phyloP scores from a whole-genome alignment of 2,113 vertebrate genomes.

The Microtus pennsylvanicus region DNA sequence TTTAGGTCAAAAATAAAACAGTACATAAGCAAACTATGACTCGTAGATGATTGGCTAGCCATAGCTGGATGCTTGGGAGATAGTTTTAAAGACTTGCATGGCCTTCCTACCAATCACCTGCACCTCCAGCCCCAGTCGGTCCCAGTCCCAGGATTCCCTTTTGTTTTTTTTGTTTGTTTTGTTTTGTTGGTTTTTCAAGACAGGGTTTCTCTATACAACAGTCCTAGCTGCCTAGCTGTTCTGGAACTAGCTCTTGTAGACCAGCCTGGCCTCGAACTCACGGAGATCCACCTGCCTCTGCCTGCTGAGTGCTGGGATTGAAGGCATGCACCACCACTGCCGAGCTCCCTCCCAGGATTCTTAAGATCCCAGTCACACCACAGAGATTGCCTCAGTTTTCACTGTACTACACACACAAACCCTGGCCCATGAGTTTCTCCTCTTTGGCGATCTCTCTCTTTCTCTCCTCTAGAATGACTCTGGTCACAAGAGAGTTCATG shows the following conservation, averaged over 20 bases:
- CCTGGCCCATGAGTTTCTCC: not conserved
- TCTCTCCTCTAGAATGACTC: not conserved
- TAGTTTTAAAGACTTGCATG: accelerated
- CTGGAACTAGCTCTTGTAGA: too few relatives aligned
- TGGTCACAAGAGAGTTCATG: not conserved
- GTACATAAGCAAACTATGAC: not conserved
- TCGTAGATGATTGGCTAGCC: accelerated
- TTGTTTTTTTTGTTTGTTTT: too few relatives aligned
- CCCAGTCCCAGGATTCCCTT: too few relatives aligned
- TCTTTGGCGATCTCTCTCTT: not conserved
- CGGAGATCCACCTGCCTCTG: too few relatives aligned
- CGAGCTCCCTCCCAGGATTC: accelerated
- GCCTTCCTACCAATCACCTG: too few relatives aligned
- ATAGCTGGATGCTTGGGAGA: accelerated
- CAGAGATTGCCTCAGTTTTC: not conserved
- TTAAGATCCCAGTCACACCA: too few relatives aligned
- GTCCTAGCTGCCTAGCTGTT: too few relatives aligned
- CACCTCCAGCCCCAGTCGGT: accelerated
- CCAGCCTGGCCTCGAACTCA: too few relatives aligned
- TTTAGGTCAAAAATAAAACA: not conserved
- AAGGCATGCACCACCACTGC: too few relatives aligned
- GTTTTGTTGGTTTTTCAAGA: too few relatives aligned
- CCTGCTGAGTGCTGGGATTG: too few relatives aligned
- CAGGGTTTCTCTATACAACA: too few relatives aligned
- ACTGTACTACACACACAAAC: not conserved